Evolutionary conservation across 35 echinoderm and acorn worm genomes (phyloP).

Genomic region (Hemicentrotus pulcherrimus): DNA sequence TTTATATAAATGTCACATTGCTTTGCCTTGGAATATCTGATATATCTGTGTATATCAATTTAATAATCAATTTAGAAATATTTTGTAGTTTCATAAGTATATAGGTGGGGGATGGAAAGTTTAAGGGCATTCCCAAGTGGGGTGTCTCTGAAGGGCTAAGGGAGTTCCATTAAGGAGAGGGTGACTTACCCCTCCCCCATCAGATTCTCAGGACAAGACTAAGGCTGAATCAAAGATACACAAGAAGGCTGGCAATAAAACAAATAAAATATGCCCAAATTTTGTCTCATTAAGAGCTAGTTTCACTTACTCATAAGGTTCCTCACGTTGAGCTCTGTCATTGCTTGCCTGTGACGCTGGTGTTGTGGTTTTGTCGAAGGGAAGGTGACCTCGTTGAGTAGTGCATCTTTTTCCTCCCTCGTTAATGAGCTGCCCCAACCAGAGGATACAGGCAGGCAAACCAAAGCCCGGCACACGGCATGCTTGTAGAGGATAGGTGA

Average conservation of each 20-base stretch:
- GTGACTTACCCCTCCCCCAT: not conserved
- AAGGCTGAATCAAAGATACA: not conserved
- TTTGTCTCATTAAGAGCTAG: slow-evolving; percentile 8
- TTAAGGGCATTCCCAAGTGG: not conserved
- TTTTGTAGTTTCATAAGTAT: not conserved
- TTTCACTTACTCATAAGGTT: not conserved
- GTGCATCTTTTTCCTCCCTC: not conserved
- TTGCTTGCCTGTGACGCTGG: not conserved
- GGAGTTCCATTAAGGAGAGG: not conserved
- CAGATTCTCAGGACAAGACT: not conserved
- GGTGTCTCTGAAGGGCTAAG: not conserved
- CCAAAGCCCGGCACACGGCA: not conserved
- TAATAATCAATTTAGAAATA: too few species aligned
- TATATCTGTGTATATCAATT: too few species aligned
- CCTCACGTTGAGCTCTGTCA: not conserved
- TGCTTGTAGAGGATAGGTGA: not conserved
- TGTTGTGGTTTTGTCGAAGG: slow-evolving; percentile 4
- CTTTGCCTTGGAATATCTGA: not conserved
- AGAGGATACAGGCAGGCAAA: not conserved
- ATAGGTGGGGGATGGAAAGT: not conserved
- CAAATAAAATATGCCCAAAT: not conserved
- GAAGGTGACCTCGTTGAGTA: not conserved
- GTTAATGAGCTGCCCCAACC: not conserved
- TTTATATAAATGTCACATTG: not conserved
- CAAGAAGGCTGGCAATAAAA: not conserved